Base-by-base conservation (phyloP, 2,797 vertebrate genomes). In the Sebastes wilsoni region DNA sequence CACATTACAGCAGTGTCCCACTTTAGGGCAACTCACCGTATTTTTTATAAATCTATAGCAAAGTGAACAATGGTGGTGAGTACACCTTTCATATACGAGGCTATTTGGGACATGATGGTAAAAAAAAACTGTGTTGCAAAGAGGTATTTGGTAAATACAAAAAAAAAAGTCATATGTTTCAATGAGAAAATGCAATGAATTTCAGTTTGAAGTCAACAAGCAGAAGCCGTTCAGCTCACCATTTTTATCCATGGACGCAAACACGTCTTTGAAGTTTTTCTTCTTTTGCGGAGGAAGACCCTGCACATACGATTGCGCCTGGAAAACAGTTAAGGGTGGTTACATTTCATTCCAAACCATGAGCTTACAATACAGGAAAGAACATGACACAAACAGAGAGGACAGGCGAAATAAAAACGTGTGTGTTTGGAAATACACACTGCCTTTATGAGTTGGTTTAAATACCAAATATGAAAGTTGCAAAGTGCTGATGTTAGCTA, bases 291-390 rank as follows among this genome's bases (percentile, higher is more conserved):
- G 68, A 11, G 95, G 95, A 36, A 97, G 95, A 78, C 95, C 90
- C 81, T 89, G 88, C 20, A 97, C 90, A 54, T 95, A 97, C 1
- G 94, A 90, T 52, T 95, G 96, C 1, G 96, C 96, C 96, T 97
- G 87, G n/a, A 86, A 84, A 76, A 88, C 13, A 87, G 4, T 49
- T 16, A 14, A 25, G 6, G 8, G 8, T 30, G 10, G 3, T 46
- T 25, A 52, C 1, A 30, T 11, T 77, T 59, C 9, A 76, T 12
- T 54, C 2, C 8, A 46, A 61, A 34, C 30, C 16, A 69, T 25
- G 11, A 10, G 6, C 0, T 22, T 22, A 27, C 8, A 27, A 27
- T 22, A n/a, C 7, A 49, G 20, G 55, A 64, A 64, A n/a, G 3
- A 54, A 20, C 16, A 58, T 8, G 1, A 36, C 5, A 46, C 25